A percentile compares a stretch with the other conserved stretches of the same genome.
Conservation (phyloP, 2,113 vertebrate species). For the Cinclus cinclus region DNA sequence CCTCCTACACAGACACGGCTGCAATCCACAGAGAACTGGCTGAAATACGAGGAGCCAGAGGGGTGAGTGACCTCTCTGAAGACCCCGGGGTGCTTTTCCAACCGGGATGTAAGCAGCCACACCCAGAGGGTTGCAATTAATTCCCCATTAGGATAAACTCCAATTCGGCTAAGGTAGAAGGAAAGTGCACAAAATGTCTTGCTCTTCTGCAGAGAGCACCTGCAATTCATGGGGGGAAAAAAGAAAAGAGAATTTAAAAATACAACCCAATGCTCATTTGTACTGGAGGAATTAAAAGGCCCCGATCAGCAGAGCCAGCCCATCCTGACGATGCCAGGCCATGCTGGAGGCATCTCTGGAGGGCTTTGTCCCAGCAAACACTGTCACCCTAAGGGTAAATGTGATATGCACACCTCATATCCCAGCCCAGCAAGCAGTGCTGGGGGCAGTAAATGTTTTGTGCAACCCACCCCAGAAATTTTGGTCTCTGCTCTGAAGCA, state of each 20-base stretch:
- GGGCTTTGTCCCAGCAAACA: background rate
- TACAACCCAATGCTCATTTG: background rate
- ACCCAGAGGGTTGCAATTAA: background rate
- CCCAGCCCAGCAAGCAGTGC: background rate
- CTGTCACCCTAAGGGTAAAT: background rate
- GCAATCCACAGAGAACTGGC: background rate
- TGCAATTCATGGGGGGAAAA: background rate
- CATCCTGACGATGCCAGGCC: background rate
- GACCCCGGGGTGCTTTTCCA: background rate
- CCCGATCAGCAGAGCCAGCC: background rate
- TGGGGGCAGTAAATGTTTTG: background rate
- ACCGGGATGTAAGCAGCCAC: background rate
- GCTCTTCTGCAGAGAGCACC: background rate
- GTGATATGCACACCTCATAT: accelerated
- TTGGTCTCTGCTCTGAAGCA: background rate
- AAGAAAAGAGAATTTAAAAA: background rate
- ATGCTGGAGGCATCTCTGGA: background rate
- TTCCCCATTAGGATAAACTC: background rate
- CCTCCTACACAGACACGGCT: background rate
- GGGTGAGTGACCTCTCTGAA: background rate
- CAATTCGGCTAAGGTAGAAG: background rate
- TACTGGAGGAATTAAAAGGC: background rate
- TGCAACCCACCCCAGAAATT: background rate
- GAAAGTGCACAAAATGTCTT: background rate
- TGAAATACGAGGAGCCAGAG: background rate